Conservation (phyloP, 2,797 vertebrate genomes). For the Mormyrops boulengeri region DNA sequence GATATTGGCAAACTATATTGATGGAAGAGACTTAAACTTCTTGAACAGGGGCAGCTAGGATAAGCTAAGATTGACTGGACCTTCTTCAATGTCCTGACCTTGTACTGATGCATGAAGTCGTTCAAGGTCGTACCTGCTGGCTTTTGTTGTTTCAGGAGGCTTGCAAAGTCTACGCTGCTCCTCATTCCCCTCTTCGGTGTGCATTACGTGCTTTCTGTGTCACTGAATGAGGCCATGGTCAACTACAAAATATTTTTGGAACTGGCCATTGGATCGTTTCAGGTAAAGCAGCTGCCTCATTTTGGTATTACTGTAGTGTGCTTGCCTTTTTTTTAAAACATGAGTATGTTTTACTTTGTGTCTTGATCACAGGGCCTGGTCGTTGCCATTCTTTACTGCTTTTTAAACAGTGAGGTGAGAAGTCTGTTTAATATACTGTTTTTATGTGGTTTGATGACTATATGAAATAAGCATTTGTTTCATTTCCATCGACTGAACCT, state of each 20-base stretch:
- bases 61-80: neutral
- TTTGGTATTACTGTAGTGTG: neutral
- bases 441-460: neutral
- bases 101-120: neutral
- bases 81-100: neutral
- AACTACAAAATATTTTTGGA: conserved; percentile 81
- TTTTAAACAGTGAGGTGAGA: conserved; percentile 84
- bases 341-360: conserved; percentile 16
- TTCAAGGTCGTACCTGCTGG: neutral
- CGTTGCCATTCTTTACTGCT: conserved; percentile 84
- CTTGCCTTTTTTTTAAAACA: neutral
- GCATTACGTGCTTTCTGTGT: conserved; percentile 84
- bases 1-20: neutral
- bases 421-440: neutral
- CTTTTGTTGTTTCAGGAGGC: conserved; percentile 58
- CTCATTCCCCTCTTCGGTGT: conserved; percentile 85
- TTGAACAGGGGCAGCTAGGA: neutral
- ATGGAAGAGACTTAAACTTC: neutral
- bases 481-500: neutral
- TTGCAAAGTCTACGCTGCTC: conserved; percentile 83
- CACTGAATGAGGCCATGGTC: conserved; percentile 62
- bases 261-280: conserved; percentile 81
- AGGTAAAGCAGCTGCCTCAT: conserved; percentile 58
- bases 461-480: neutral
- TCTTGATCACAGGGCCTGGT: conserved; percentile 69